A percentile compares a stretch with the other conserved stretches of the same genome.
phyloP scores from a whole-genome alignment of 1,140 invertebrate genomes.

The Drosophila kohkoa region DNA sequence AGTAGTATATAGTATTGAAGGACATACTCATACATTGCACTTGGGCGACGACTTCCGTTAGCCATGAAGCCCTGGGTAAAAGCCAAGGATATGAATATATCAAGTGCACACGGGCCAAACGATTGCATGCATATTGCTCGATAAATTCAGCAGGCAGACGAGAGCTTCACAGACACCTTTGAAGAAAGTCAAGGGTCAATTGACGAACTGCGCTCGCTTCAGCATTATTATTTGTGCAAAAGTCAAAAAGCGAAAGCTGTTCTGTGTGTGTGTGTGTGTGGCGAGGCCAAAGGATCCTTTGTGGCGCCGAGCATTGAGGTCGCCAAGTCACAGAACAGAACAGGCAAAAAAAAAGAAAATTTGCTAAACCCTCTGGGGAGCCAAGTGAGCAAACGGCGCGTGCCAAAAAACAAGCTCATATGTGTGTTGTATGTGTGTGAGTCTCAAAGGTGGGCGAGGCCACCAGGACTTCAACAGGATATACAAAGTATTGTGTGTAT shows the following conservation, averaged over 20 bases:
- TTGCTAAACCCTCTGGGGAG: conserved; percentile 12
- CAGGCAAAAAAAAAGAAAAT: not conserved
- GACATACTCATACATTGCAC: conserved; percentile 18
- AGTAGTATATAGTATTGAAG: not conserved
- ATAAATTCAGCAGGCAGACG: not conserved
- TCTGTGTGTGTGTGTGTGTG: conserved; percentile 1
- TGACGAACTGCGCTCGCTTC: conserved; percentile 36
- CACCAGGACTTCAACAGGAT: conserved; percentile 21
- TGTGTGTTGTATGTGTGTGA: not conserved
- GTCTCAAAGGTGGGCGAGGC: not conserved
- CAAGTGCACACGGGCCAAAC: conserved; percentile 41
- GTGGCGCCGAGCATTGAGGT: conserved; percentile 15
- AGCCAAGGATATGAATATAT: conserved; percentile 30
- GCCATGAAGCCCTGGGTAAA: conserved; percentile 15
- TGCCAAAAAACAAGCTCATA: conserved; percentile 16
- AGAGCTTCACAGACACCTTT: conserved; percentile 33
- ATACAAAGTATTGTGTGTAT: conserved; percentile 5
- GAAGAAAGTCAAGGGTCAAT: conserved; percentile 57
- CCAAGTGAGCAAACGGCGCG: conserved; percentile 30
- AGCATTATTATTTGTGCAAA: conserved; percentile 22
- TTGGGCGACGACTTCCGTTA: conserved; percentile 17
- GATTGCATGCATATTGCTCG: conserved; percentile 44
- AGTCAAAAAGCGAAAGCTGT: not conserved
- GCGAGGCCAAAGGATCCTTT: conserved; percentile 28
- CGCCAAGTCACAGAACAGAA: conserved; percentile 8